Percentiles rank a stretch among this genome's conserved stretches.
phyloP scores from a whole-genome alignment of 2,113 vertebrate genomes.

The Ailurus styani region DNA sequence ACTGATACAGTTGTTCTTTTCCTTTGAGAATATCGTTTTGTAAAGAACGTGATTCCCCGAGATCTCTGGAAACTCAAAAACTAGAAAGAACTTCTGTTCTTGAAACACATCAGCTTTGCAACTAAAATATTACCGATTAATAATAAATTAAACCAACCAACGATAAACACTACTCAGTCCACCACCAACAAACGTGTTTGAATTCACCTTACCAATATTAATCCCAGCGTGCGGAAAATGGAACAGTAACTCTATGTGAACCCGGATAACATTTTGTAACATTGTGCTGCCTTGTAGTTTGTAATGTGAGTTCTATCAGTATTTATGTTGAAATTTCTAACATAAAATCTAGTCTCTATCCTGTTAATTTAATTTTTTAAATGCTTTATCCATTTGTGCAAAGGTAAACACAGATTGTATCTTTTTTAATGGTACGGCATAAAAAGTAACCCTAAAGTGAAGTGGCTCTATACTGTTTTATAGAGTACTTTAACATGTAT shows the following conservation, averaged over 20 bases:
- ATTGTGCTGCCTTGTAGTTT: conserved; percentile 97
- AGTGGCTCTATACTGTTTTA: conserved; percentile 91
- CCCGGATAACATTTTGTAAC: conserved; percentile 87
- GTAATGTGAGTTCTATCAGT: conserved; percentile 92
- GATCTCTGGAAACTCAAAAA: conserved; percentile 77
- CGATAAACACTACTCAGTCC: conserved; percentile 67
- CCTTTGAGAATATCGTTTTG: conserved; percentile 72
- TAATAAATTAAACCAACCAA: conserved; percentile 80
- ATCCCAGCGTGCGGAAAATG: conserved; percentile 82
- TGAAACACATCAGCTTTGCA: conserved; percentile 77
- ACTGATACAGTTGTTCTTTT: conserved; percentile 70
- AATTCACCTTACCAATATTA: conserved; percentile 85
- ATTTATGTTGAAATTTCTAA: conserved; percentile 91
- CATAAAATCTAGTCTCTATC: conserved; percentile 91
- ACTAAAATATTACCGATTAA: conserved; percentile 84
- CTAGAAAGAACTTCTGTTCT: conserved; percentile 75
- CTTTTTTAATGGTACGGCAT: conserved; percentile 94
- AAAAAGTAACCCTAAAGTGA: conserved; percentile 90
- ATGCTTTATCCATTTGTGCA: conserved; percentile 92
- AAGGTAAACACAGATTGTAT: conserved; percentile 93
- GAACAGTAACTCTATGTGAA: conserved; percentile 85
- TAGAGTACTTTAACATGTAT: conserved; percentile 97
- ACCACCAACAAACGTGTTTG: conserved; percentile 77
- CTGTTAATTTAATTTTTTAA: conserved; percentile 90
- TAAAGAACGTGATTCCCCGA: conserved; percentile 73